A percentile compares a stretch with the other conserved stretches of the same genome.
These are phyloP conservation scores for Meteorus cinctellus DNA, from an alignment of 2,888 invertebrate species.

Conservation along the genomic window DNA sequence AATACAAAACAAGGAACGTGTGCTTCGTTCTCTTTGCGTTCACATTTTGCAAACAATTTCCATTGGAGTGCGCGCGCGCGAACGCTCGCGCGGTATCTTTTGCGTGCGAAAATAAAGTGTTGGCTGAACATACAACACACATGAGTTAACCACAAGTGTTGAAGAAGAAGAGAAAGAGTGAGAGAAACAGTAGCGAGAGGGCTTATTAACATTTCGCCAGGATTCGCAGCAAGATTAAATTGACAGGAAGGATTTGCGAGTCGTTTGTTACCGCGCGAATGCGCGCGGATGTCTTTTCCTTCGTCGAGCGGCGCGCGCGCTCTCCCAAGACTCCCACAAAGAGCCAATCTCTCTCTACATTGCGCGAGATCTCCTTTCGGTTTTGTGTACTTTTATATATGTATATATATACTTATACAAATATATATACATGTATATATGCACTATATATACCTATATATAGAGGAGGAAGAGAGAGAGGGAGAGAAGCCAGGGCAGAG, in stretches of 20 bases:
- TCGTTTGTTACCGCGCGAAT: slow-evolving; percentile 68
- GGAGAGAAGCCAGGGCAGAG: not conserved
- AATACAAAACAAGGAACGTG: slow-evolving; percentile 13
- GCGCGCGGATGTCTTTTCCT: slow-evolving; percentile 38
- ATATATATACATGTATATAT: too few relatives aligned
- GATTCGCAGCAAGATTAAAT: slow-evolving; percentile 73
- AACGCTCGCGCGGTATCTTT: slow-evolving; percentile 51
- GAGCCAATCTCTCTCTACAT: slow-evolving; percentile 40
- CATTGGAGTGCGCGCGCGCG: slow-evolving; percentile 43
- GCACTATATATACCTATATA: slow-evolving; percentile 1
- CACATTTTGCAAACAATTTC: slow-evolving; percentile 53
- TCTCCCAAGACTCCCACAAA: slow-evolving; percentile 44
- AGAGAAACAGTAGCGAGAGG: slow-evolving; percentile 61
- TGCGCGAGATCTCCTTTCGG: slow-evolving; percentile 38
- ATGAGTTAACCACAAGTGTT: slow-evolving; percentile 32
- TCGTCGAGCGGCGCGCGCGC: slow-evolving; percentile 49
- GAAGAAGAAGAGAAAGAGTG: slow-evolving; percentile 27
- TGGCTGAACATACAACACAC: slow-evolving; percentile 43
- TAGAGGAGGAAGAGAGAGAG: not conserved
- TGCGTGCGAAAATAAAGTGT: slow-evolving; percentile 62
- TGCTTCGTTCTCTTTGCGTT: slow-evolving; percentile 23
- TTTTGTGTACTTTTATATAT: slow-evolving; percentile 29
- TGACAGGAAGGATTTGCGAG: slow-evolving; percentile 73
- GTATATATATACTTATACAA: not conserved
- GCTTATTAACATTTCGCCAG: slow-evolving; percentile 73